Evolutionary conservation across 2,888 invertebrate genomes (phyloP).

Genomic region (Archaeoteleia sp.): DNA sequence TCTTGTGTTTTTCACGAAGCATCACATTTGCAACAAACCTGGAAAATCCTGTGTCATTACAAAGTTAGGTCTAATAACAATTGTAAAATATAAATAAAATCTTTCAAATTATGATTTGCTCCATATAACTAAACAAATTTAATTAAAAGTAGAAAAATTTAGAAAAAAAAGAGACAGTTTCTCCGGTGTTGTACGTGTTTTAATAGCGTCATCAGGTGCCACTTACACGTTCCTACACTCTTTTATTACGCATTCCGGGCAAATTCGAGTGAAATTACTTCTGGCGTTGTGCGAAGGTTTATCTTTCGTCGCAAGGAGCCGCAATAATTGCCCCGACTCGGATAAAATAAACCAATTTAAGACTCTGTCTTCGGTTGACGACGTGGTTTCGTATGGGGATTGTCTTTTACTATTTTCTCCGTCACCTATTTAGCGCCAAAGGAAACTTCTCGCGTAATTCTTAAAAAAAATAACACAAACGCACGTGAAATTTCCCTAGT

Average conservation of each 20-base stretch:
- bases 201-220: constrained; percentile 25
- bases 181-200: constrained; percentile 20
- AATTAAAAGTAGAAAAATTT: constrained; percentile 25
- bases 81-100: no score
- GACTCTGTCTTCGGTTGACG: constrained; percentile 15
- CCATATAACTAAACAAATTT: neutral
- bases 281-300: constrained; percentile 20
- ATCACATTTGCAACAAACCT: no score
- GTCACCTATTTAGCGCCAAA: constrained; percentile 6
- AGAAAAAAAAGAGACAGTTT: constrained; percentile 20
- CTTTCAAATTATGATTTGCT: no score
- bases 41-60: no score
- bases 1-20: no score
- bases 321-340: constrained; percentile 38
- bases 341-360: constrained; percentile 39
- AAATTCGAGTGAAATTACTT: constrained; percentile 33
- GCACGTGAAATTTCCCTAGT: constrained; percentile 28
- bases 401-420: constrained; percentile 9
- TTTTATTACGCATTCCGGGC: constrained; percentile 36
- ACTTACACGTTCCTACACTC: constrained; percentile 33
- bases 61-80: no score
- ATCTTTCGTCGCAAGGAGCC: constrained; percentile 36
- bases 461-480: constrained; percentile 17
- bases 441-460: constrained; percentile 16
- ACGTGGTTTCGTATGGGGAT: constrained; percentile 3